Evolutionary conservation across 2,113 vertebrate species (phyloP), one percentile per base, ranked within the genome.

Genomic region (Cyphomyrus discorhynchus): DNA sequence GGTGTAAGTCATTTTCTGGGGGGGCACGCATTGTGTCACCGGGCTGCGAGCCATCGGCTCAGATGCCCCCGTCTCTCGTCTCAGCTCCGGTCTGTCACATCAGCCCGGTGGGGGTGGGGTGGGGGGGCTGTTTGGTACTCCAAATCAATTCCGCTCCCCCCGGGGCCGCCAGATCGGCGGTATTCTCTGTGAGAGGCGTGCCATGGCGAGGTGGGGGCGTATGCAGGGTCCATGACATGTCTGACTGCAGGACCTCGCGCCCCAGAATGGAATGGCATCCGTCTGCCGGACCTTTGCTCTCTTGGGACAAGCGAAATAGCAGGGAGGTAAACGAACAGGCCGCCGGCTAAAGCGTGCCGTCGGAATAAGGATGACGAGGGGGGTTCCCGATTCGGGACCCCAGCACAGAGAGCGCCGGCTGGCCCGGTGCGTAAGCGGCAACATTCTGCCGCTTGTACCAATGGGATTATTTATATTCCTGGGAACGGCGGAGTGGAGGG

Each of bases 391-490:
- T 13, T 6, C n/a, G n/a, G 15, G 2, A 80, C 17, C 15, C 13
- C 35, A 17, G 74, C 74, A 27, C 31, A 31, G 11, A 15, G 84
- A 86, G n/a, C 0, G 10, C 8, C 17, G n/a, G 85, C 46, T 35
- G 8, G 3, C 35, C 9, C 1, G 21, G 2, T 9, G 17, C 42
- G 19, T 3, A 46, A 21, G 24, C 88, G 86, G 85, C 88, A 91
- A 90, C 74, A 95, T 95, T 93, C 94, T 94, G 93, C 93, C 92
- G 93, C 95, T 92, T 94, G 94, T 93, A 95, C 93, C 93, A 89
- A 80, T 90, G 91, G 92, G 93, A 94, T 95, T 95, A 94, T 94
- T 92, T 92, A 90, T 92, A 85, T 74, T 92, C 91, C 93, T 91
- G 90, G 45, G 90, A 86, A 92, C 89, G 90, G 58, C 46, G 53